phyloP scores from a whole-genome alignment of 1,140 invertebrate genomes.

The Panagrolaimus sp. region DNA sequence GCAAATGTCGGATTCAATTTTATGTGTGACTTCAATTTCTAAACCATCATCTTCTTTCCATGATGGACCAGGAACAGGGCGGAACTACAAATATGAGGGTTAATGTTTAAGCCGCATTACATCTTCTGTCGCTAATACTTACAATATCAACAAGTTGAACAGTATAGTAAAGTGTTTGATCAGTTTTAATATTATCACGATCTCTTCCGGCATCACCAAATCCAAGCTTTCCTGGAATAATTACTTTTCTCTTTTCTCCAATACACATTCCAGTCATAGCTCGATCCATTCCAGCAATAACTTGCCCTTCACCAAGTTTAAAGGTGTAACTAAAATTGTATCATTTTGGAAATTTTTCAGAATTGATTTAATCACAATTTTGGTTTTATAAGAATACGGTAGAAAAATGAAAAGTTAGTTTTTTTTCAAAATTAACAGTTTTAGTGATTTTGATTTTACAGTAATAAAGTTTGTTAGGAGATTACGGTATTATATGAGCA shows the following conservation, averaged over 20 bases:
- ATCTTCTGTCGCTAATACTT: too few relatives aligned
- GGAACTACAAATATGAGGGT: background rate
- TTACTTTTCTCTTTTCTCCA: conserved; percentile 56
- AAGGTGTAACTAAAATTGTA: conserved; percentile 55
- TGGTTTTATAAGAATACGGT: too few relatives aligned
- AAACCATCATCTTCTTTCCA: conserved; percentile 56
- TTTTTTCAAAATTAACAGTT: too few relatives aligned
- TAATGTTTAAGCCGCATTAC: too few relatives aligned
- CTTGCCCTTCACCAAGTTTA: conserved; percentile 50
- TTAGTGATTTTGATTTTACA: too few relatives aligned
- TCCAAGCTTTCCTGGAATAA: conserved; percentile 49
- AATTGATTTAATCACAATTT: too few relatives aligned
- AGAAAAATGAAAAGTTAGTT: too few relatives aligned
- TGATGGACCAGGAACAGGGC: conserved; percentile 39
- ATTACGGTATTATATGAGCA: too few relatives aligned
- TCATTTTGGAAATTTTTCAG: background rate
- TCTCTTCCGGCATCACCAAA: conserved; percentile 50
- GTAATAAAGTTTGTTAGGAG: too few relatives aligned
- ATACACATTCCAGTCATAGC: conserved; percentile 52
- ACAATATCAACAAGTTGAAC: conserved; percentile 54
- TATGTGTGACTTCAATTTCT: conserved; percentile 53
- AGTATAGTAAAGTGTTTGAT: conserved; percentile 55
- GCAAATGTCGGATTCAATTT: conserved; percentile 54
- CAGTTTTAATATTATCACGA: conserved; percentile 50
- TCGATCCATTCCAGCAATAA: conserved; percentile 55